A percentile compares a stretch with the other conserved stretches of the same genome.
Evolutionary conservation across 1,140 invertebrate species (phyloP).

Genomic region (Drosophila repleta): DNA sequence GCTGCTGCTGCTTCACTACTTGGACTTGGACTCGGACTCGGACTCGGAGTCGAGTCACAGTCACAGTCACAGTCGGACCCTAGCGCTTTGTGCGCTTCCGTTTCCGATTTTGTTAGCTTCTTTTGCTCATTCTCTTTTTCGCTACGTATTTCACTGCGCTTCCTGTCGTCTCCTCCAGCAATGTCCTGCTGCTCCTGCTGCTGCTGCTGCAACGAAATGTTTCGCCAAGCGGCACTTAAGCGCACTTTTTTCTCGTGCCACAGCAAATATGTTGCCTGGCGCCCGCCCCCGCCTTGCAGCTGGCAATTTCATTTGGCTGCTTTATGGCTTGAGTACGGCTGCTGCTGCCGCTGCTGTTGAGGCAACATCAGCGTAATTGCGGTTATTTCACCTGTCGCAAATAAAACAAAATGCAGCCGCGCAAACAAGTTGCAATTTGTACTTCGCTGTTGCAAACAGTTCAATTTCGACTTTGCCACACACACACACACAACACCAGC

Average conservation of each 20-base stretch:
- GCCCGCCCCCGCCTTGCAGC: constrained; percentile 1
- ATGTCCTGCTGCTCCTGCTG: no score
- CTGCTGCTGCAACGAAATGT: constrained; percentile 62
- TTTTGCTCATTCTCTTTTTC: neutral
- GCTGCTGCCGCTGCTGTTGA: neutral
- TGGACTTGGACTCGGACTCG: constrained; percentile 2
- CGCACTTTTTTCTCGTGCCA: constrained; percentile 62
- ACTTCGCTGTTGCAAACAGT: constrained; percentile 71
- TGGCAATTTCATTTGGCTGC: constrained; percentile 69
- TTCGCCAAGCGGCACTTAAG: constrained; percentile 81
- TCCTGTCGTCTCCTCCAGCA: constrained; percentile 42
- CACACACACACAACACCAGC: neutral
- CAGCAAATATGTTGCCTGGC: constrained; percentile 61
- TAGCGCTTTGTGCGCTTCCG: constrained; percentile 78
- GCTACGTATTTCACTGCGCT: constrained; percentile 56
- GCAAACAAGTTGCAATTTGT: constrained; percentile 81
- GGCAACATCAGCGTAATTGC: constrained; percentile 73
- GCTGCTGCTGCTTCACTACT: constrained; percentile 19
- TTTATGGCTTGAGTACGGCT: constrained; percentile 17
- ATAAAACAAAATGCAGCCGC: constrained; percentile 78
- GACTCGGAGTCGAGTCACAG: neutral
- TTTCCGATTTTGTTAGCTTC: constrained; percentile 79
- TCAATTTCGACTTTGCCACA: constrained; percentile 63
- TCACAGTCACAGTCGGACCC: constrained; percentile 23
- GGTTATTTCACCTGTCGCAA: constrained; percentile 81